These are phyloP conservation scores for Coptodon bakossiorum DNA, from an alignment of 2,113 vertebrate genomes.

Conservation along the genomic window DNA sequence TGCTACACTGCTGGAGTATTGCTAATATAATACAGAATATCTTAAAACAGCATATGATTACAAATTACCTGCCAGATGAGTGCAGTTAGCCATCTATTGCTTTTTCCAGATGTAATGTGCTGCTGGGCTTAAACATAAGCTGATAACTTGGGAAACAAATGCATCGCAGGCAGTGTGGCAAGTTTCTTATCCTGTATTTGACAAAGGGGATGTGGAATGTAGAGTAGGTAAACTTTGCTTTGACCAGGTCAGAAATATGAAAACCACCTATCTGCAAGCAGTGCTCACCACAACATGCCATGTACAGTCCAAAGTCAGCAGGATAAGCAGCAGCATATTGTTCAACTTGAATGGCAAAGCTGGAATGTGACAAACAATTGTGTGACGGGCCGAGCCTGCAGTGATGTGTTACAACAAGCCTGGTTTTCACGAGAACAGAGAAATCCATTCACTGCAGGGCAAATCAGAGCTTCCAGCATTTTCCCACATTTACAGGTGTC, in stretches of 20 bases:
- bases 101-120: not conserved
- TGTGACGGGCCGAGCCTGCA: not conserved
- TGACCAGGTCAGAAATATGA: not conserved
- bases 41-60: not conserved
- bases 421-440: not conserved
- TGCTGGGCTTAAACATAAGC: not conserved
- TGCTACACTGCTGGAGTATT: not conserved
- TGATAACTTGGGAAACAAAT: not conserved
- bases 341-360: constrained; percentile 35
- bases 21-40: not conserved
- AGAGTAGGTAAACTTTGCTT: not conserved
- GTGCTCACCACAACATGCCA: not conserved
- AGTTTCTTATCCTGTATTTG: constrained; percentile 17
- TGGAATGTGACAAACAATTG: constrained; percentile 37
- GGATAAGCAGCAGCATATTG: constrained; percentile 2
- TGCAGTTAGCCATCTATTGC: not conserved
- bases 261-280: not conserved
- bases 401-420: not conserved
- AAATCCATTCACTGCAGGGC: not conserved
- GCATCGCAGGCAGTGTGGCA: not conserved
- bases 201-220: constrained; percentile 21
- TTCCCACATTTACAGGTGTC: not conserved
- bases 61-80: not conserved
- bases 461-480: not conserved
- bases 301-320: constrained; percentile 33